phyloP scores from a whole-genome alignment of 2,797 vertebrate species.

The Gymnodraco acuticeps region DNA sequence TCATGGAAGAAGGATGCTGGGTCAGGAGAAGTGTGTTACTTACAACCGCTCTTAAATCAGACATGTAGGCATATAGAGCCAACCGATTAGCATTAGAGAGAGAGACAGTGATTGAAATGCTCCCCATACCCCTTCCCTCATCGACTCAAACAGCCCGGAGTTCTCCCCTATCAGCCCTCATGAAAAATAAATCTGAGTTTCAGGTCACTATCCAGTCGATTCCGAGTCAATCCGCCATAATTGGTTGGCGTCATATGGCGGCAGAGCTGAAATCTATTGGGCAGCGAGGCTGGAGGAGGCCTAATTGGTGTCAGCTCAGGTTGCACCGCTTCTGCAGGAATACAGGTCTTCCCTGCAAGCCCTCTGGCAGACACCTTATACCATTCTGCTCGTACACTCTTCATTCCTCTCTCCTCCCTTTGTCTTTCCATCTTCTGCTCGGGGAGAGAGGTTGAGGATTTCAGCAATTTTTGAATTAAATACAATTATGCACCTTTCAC shows the following conservation, averaged over 20 bases:
- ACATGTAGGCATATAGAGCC: conserved; percentile 69
- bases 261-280: conserved; percentile 78
- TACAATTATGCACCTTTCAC: conserved; percentile 11
- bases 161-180: conserved; percentile 73
- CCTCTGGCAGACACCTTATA: conserved; percentile 58
- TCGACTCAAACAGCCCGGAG: conserved; percentile 69
- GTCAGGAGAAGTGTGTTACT: conserved; percentile 77
- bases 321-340: conserved; percentile 70
- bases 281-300: conserved; percentile 70
- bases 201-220: conserved; percentile 86
- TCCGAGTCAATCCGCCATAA: conserved; percentile 84
- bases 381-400: conserved; percentile 42
- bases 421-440: conserved; percentile 44
- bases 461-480: conserved; percentile 42
- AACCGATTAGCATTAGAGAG: conserved; percentile 69
- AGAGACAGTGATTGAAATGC: conserved; percentile 83
- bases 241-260: conserved; percentile 80
- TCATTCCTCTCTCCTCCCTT: conserved; percentile 7
- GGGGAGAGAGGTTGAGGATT: conserved; percentile 19
- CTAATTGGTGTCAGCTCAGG: conserved; percentile 87
- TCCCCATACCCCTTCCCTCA: conserved; percentile 65
- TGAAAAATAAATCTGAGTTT: conserved; percentile 86
- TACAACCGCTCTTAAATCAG: conserved; percentile 81
- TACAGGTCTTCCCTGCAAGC: conserved; percentile 59
- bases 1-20: conserved; percentile 66